phyloP scores from a whole-genome alignment of 2,797 vertebrate genomes.

The Notamacropus eugenii region DNA sequence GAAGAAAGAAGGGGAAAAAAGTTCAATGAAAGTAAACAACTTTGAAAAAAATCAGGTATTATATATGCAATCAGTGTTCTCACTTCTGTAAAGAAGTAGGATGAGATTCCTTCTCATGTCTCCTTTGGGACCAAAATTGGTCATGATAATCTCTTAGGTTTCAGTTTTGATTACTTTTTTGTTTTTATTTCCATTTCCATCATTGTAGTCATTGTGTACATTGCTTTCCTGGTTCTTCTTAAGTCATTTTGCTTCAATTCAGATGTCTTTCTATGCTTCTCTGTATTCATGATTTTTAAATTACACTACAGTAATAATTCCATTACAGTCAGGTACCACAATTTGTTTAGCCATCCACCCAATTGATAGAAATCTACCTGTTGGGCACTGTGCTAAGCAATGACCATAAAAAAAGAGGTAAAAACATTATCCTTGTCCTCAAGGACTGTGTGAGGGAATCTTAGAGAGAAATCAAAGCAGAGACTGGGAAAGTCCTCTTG shows the following conservation, averaged over 20 bases:
- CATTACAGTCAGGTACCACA: background rate
- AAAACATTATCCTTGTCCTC: background rate
- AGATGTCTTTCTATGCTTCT: background rate
- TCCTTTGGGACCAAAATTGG: background rate
- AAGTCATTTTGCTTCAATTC: background rate
- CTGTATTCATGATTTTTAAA: background rate
- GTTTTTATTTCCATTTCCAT: background rate
- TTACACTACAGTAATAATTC: background rate
- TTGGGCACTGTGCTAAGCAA: background rate
- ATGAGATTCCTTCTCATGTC: background rate
- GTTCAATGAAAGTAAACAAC: no score
- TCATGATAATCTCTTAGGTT: background rate
- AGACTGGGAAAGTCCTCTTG: background rate
- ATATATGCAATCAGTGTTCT: background rate
- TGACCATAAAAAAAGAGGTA: background rate
- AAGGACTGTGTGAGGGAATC: background rate
- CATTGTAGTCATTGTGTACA: no score
- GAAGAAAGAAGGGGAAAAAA: background rate
- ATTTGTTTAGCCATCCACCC: background rate
- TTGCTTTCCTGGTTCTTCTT: no score
- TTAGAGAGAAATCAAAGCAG: background rate
- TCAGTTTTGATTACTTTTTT: background rate
- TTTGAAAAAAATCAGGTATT: background rate
- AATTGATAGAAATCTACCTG: background rate
- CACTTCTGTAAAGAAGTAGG: background rate